Base-by-base conservation (phyloP, 2,888 invertebrate species). In the Opisthograptis luteolata region DNA sequence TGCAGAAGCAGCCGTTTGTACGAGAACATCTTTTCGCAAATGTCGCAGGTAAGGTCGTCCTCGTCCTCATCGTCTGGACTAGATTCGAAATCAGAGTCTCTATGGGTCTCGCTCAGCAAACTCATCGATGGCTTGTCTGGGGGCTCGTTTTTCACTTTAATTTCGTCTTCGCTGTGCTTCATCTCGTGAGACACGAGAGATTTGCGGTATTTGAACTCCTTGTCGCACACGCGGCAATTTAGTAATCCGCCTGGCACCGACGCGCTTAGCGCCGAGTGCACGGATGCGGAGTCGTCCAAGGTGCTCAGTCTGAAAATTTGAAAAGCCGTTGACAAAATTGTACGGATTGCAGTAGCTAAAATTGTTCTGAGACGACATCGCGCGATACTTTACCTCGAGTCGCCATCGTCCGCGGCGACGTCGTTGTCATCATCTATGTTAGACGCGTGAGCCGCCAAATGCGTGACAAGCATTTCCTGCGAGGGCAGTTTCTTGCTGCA, bases 11-110 rank as follows among this genome's bases (percentile, higher is more conserved):
- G 60, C 1, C 86, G 79, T 43, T 79, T 83, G 65, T 89, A 90
- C 0, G 89, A 87, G 70, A 91, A 91, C 56, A 79, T 76, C 57
- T 91, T 91, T 62, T 90, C 90, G 59, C 91, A 91, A 39, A 91
- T 84, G 43, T 91, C 88, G 52, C 91, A 91, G 0, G 89, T 89
- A 43, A 85, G 82, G 55, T 84, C 87, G 51, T 85, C 87, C 2
- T 84, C 84, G 0, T 69, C 77, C 17, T 86, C 88, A 6, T 81
- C 87, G n/a, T 81, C 87, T 46, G 74, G 78, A 70, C 87, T 87
- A 60, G 87, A 86, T 37, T 86, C 87, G 0, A 80, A 77, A 14
- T 88, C 87, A 1, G 73, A 44, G 27, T 42, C 28, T 4, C 46
- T 10, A 25, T 70, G 63, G 0, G 66, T 58, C 61, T 76, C 79